These are phyloP conservation scores for Leptura quadrifasciata DNA, from an alignment of 2,888 invertebrate species.

Conservation along the genomic window DNA sequence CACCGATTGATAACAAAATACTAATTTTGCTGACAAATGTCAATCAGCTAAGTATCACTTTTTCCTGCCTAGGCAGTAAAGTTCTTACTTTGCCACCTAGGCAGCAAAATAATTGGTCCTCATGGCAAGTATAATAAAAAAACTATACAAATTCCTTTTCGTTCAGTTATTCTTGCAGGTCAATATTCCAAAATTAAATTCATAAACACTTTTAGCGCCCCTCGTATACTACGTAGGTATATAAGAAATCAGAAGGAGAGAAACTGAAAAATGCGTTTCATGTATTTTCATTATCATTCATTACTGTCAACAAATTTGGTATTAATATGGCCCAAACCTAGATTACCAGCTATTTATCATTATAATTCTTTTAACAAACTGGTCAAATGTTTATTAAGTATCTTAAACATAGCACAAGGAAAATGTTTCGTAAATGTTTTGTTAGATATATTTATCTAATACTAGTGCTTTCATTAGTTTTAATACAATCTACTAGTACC, in stretches of 20 bases:
- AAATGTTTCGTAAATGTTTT: not conserved
- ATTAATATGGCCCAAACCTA: not conserved
- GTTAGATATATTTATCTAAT: not conserved
- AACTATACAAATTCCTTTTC: too few species aligned
- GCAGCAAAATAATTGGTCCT: too few species aligned
- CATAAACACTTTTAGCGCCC: not conserved
- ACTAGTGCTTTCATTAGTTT: too few species aligned
- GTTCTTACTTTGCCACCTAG: too few species aligned
- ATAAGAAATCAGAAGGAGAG: not conserved
- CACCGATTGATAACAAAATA: too few species aligned
- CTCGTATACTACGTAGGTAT: not conserved
- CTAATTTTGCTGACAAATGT: too few species aligned
- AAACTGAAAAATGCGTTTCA: not conserved
- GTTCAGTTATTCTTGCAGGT: too few species aligned
- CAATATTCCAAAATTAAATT: too few species aligned
- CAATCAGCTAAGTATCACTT: too few species aligned
- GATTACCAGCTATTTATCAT: conserved; percentile 1
- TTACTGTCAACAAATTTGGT: conserved; percentile 1
- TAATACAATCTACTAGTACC: too few species aligned
- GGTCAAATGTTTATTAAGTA: not conserved
- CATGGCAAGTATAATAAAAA: too few species aligned
- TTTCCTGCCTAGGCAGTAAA: too few species aligned
- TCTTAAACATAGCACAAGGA: not conserved
- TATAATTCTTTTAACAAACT: not conserved
- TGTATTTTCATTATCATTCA: conserved; percentile 4